phyloP scores from a whole-genome alignment of 2,888 invertebrate genomes.

The Heliconius sara region DNA sequence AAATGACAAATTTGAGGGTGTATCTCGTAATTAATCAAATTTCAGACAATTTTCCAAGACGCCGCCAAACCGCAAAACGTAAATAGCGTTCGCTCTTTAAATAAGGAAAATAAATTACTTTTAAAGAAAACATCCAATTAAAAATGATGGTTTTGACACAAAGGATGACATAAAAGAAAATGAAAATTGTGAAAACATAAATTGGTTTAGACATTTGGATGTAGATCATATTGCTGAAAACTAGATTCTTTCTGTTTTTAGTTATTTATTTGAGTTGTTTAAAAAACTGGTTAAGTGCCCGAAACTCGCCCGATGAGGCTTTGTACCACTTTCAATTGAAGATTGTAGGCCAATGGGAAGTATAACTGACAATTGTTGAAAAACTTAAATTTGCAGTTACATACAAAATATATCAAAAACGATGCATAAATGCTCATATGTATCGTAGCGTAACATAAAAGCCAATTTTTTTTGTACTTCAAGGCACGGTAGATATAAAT shows the following conservation, averaged over 20 bases:
- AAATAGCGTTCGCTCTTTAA: slow-evolving; percentile 40
- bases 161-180: slow-evolving; percentile 31
- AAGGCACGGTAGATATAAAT: no score
- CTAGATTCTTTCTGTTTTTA: background rate
- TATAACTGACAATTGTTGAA: no score
- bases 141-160: slow-evolving; percentile 27
- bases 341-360: no score
- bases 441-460: no score
- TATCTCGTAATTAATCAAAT: slow-evolving; percentile 45
- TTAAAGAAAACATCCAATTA: slow-evolving; percentile 37
- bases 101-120: slow-evolving; percentile 40
- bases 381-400: no score
- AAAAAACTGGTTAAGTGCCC: no score
- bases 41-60: slow-evolving; percentile 40
- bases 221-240: background rate
- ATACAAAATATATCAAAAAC: no score
- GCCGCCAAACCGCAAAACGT: slow-evolving; percentile 35
- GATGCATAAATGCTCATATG: no score
- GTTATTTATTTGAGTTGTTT: background rate
- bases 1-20: slow-evolving; percentile 39
- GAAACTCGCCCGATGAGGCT: no score
- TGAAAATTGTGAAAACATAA: slow-evolving; percentile 29
- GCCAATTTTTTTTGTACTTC: no score
- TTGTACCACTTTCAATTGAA: no score
- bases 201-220: background rate